Evolutionary conservation across 2,888 invertebrate genomes (phyloP).

Genomic region (Dryomyza anilis): DNA sequence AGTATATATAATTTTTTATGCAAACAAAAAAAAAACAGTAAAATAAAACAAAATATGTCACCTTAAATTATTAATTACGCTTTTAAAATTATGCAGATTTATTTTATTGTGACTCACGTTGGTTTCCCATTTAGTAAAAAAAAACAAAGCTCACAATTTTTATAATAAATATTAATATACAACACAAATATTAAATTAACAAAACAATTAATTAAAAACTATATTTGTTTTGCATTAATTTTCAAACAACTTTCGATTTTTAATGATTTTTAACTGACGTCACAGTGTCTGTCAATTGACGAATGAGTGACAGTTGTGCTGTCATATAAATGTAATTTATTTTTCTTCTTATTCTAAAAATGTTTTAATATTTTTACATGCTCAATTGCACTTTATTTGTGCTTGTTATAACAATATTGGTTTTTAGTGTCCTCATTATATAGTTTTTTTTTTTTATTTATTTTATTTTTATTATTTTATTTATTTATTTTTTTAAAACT

Average conservation of each 20-base stretch:
- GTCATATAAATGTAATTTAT: neutral
- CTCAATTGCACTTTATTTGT: neutral
- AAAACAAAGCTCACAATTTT: too few species aligned
- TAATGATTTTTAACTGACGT: slow-evolving; percentile 14
- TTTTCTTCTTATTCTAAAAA: neutral
- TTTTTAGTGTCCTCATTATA: slow-evolving; percentile 4
- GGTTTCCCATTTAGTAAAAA: neutral
- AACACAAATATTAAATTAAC: too few species aligned
- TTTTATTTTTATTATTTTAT: neutral
- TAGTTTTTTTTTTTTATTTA: too few species aligned
- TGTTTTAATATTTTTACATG: neutral
- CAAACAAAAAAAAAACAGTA: neutral
- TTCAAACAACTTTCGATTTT: slow-evolving; percentile 24
- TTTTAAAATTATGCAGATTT: too few species aligned
- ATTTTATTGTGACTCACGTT: neutral
- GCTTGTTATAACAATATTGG: neutral
- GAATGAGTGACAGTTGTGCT: slow-evolving; percentile 11
- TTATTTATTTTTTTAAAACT: slow-evolving; percentile 8
- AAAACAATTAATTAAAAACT: too few species aligned
- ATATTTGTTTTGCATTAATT: neutral
- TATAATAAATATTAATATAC: too few species aligned
- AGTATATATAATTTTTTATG: neutral
- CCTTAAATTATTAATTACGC: too few species aligned
- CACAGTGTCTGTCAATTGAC: slow-evolving; percentile 3
- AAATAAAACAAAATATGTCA: neutral